A percentile compares a stretch with the other conserved stretches of the same genome.
Conservation (phyloP, 2,113 vertebrate species). For the Ctenomys sociabilis region DNA sequence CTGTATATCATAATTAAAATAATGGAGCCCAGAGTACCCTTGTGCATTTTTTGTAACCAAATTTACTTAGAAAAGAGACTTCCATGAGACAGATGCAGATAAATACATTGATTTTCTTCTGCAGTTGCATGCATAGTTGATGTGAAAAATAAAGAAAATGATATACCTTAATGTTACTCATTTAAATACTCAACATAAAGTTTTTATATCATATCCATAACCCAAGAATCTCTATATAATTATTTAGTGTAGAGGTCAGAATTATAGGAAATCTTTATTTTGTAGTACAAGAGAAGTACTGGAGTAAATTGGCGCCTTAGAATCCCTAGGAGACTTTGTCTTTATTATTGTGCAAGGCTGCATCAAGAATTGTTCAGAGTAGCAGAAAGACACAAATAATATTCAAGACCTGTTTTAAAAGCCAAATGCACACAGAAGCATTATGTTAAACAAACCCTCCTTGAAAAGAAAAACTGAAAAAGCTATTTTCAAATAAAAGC, state of each 20-base stretch:
- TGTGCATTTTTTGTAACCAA: background rate
- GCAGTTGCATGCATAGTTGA: background rate
- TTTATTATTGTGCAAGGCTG: background rate
- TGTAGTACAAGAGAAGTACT: background rate
- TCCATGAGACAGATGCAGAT: background rate
- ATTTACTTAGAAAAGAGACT: constrained; percentile 35
- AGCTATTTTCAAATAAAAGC: constrained; percentile 24
- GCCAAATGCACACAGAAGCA: background rate
- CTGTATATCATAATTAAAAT: background rate
- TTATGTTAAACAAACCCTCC: background rate
- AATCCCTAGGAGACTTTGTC: background rate
- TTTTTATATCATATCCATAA: background rate
- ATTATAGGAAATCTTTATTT: background rate
- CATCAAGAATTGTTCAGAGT: background rate
- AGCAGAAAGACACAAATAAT: background rate
- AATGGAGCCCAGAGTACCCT: background rate
- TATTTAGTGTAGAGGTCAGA: background rate
- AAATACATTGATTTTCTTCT: background rate
- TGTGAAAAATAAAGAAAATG: background rate
- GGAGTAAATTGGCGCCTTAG: background rate
- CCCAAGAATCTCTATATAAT: background rate
- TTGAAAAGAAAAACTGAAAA: constrained; percentile 18
- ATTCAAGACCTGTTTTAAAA: constrained; percentile 12
- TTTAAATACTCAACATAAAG: background rate
- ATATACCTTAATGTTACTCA: background rate